Evolutionary conservation across 2,797 vertebrate species (phyloP), one percentile per base, ranked within the genome.

Genomic region (Distichodus sexfasciatus): DNA sequence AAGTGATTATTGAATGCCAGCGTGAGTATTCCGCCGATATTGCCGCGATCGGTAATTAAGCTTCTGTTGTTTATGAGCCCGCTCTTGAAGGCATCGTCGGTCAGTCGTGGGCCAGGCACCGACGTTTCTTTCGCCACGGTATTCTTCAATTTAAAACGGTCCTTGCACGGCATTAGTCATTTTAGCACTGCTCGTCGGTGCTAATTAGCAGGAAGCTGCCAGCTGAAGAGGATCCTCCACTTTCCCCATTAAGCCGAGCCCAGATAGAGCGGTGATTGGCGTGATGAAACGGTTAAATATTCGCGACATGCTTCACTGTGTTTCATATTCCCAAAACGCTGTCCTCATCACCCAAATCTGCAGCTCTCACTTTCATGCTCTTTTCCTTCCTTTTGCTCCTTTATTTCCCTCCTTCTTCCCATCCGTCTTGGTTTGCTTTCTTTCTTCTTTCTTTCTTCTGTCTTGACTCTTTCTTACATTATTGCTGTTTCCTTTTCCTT

Each of bases 101-200:
- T 83, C 84, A 83, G 82, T 81, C n/a, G n/a, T n/a, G n/a, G n/a
- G n/a, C n/a, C n/a, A n/a, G n/a, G n/a, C n/a, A n/a, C n/a, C n/a
- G n/a, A n/a, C n/a, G n/a, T n/a, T n/a, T n/a, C n/a, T n/a, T n/a
- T n/a, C n/a, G n/a, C n/a, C n/a, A n/a, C 87, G 88, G 90, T 88
- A 90, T 88, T 91, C 88, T n/a, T 89, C 90, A 90, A 92, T 91
- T 90, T 91, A 90, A 91, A 90, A 78, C 86, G 84, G 87, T 90
- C 87, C n/a, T 83, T 90, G 83, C 69, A 87, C 84, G 82, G 86
- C 87, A 89, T 91, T 90, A 92, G 89, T 91, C 84, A 91, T 91
- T 87, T 88, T 85, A 88, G 84, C 77, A 72, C 83, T 87, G 83
- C 79, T 89, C 88, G 88, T 90, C 91, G 87, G 87, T 89, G 88